These are phyloP conservation scores for Rapana venosa DNA, from an alignment of 2,888 invertebrate species.

Conservation along the genomic window DNA sequence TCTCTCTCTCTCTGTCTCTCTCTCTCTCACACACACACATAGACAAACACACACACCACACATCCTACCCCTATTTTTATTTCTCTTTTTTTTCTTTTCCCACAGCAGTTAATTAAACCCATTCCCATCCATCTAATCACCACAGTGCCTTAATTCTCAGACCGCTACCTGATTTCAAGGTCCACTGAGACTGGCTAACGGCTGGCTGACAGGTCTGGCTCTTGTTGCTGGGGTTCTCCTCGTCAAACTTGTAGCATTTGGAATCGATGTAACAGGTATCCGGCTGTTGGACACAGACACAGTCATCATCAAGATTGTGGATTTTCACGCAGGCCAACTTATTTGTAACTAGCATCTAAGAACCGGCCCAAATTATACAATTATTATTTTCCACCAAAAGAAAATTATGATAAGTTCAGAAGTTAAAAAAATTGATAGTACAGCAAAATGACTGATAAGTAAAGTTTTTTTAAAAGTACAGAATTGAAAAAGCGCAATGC, in stretches of 20 bases:
- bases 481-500: too few relatives aligned
- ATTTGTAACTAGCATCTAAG: too few relatives aligned
- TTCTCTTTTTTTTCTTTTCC: background rate
- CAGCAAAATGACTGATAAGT: too few relatives aligned
- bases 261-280: slow-evolving; percentile 62
- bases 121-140: background rate
- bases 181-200: slow-evolving; percentile 53
- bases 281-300: slow-evolving; percentile 45
- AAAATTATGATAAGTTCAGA: too few relatives aligned
- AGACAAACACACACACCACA: too few relatives aligned
- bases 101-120: background rate
- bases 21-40: too few relatives aligned
- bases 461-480: too few relatives aligned
- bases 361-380: too few relatives aligned
- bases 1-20: too few relatives aligned
- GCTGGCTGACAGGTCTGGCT: slow-evolving; percentile 56
- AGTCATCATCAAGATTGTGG: background rate
- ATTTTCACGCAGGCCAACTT: too few relatives aligned
- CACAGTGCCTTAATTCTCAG: background rate
- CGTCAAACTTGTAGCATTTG: slow-evolving; percentile 54
- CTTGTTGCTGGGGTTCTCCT: slow-evolving; percentile 48
- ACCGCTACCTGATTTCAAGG: slow-evolving; percentile 47
- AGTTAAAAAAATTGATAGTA: too few relatives aligned
- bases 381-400: background rate
- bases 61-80: background rate